A percentile compares a stretch with the other conserved stretches of the same genome.
Conservation (phyloP, 2,888 invertebrate genomes). For the Mythimna vitellina region DNA sequence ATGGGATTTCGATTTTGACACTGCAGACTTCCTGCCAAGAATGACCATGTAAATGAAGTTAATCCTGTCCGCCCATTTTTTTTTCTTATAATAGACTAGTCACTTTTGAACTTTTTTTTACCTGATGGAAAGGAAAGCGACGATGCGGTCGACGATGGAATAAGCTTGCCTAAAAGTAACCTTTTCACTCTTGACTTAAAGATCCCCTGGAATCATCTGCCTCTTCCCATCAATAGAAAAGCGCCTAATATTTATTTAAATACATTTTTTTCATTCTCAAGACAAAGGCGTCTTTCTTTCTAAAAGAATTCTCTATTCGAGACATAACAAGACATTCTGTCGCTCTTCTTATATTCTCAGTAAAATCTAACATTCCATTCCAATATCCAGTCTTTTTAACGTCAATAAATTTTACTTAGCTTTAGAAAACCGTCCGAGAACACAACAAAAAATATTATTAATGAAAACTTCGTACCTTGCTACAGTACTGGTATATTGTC, state of each 20-base stretch:
- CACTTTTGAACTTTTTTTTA: no score
- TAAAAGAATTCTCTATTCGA: not conserved
- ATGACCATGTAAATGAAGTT: no score
- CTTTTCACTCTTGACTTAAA: no score
- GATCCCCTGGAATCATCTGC: no score
- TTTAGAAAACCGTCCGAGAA: constrained; percentile 7
- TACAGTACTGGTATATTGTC: constrained; percentile 46
- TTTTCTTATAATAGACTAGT: no score
- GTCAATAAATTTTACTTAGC: constrained; percentile 23
- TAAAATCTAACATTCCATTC: not conserved
- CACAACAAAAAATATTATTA: constrained; percentile 46
- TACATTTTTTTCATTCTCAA: not conserved
- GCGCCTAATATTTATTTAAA: not conserved
- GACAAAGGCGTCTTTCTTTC: no score
- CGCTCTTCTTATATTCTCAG: not conserved
- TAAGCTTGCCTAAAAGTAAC: no score
- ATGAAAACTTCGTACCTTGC: constrained; percentile 42
- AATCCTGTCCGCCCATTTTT: no score
- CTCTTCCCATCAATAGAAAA: not conserved
- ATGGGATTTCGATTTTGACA: no score
- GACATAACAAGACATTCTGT: not conserved
- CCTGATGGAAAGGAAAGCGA: no score
- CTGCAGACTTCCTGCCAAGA: no score
- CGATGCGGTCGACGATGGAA: no score
- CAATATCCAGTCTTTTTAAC: not conserved